Percentiles rank a stretch among this genome's conserved stretches.
phyloP scores from a whole-genome alignment of 2,888 invertebrate genomes.

The Heteromurus nitidus region DNA sequence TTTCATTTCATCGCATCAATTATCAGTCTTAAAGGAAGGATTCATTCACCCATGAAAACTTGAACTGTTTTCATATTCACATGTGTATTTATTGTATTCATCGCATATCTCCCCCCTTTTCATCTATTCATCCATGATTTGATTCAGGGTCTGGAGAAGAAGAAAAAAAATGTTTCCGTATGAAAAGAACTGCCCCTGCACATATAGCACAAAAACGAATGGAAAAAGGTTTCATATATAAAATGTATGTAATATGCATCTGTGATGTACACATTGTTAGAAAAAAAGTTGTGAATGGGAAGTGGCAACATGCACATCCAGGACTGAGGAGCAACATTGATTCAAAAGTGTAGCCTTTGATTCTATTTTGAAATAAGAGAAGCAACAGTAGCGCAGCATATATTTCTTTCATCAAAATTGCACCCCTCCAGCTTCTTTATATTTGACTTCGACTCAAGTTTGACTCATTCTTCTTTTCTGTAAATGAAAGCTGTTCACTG shows the following conservation, averaged over 20 bases:
- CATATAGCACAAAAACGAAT: not conserved
- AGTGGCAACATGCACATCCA: slow-evolving; percentile 21
- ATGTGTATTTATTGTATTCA: slow-evolving; percentile 10
- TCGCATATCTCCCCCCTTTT: slow-evolving; percentile 39
- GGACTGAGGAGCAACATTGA: not conserved
- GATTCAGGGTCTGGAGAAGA: slow-evolving; percentile 1
- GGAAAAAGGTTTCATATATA: too few relatives aligned
- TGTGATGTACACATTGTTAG: not conserved
- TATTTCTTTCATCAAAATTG: too few relatives aligned
- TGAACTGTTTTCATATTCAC: slow-evolving; percentile 44
- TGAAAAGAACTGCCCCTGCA: not conserved
- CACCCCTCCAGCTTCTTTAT: not conserved
- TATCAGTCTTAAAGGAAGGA: slow-evolving; percentile 52
- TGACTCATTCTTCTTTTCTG: too few relatives aligned
- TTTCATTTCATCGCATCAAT: slow-evolving; percentile 57
- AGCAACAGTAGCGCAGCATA: slow-evolving; percentile 22
- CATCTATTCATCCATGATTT: slow-evolving; percentile 28
- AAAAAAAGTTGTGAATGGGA: slow-evolving; percentile 31
- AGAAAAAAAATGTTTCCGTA: slow-evolving; percentile 30
- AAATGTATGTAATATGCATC: too few relatives aligned
- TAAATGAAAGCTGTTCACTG: too few relatives aligned
- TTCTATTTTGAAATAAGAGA: not conserved
- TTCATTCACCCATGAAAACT: slow-evolving; percentile 52
- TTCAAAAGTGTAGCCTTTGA: slow-evolving; percentile 1
- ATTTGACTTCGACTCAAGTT: too few relatives aligned